Percentiles rank a stretch among this genome's conserved stretches.
These are phyloP conservation scores for Pocota personata DNA, from an alignment of 2,888 invertebrate species.

Conservation along the genomic window DNA sequence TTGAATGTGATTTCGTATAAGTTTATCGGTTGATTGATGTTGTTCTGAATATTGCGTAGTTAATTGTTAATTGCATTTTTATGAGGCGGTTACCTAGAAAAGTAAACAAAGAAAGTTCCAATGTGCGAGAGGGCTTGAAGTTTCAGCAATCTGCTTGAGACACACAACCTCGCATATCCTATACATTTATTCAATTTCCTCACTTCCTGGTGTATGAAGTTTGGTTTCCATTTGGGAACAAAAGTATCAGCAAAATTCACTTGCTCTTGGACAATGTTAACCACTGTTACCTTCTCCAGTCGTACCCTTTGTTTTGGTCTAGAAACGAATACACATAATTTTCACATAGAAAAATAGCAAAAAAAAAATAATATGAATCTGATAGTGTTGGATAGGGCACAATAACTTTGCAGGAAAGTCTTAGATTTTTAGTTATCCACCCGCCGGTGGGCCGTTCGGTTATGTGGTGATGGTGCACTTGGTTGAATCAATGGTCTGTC, in stretches of 20 bases:
- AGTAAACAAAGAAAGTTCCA: not conserved
- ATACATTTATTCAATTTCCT: not conserved
- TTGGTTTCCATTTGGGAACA: not conserved
- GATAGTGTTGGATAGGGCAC: conserved; percentile 7
- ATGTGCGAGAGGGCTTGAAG: too few species aligned
- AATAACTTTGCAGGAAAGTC: conserved; percentile 24
- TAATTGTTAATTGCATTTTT: conserved; percentile 66
- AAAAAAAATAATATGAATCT: not conserved
- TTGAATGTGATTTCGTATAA: conserved; percentile 38
- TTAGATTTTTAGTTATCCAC: not conserved
- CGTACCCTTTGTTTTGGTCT: not conserved
- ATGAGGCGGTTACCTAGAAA: conserved; percentile 18
- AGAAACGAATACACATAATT: not conserved
- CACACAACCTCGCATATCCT: not conserved
- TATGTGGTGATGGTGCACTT: conserved; percentile 44
- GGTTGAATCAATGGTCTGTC: conserved; percentile 44
- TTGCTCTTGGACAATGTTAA: not conserved
- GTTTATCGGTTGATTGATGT: conserved; percentile 65
- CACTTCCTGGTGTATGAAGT: not conserved
- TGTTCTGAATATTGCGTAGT: conserved; percentile 43
- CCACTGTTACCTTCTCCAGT: not conserved
- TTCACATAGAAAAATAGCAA: not conserved
- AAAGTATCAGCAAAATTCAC: not conserved
- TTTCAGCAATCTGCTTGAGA: not conserved
- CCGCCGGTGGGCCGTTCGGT: not conserved